phyloP scores from a whole-genome alignment of 1,140 invertebrate species.

The Drosophila lowei region DNA sequence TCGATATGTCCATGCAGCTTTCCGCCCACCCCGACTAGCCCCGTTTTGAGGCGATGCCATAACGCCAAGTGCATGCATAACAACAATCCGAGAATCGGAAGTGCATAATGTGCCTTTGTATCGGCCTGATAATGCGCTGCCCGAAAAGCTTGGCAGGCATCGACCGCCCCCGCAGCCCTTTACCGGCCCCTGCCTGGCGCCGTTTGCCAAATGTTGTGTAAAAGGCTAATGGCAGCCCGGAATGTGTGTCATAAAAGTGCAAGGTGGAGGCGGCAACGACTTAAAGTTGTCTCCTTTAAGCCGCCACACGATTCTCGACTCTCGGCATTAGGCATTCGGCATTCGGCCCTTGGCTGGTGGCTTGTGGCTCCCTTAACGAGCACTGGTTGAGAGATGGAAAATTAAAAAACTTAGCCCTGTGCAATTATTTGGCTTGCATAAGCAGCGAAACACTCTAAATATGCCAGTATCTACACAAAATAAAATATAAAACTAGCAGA shows the following conservation, averaged over 20 bases:
- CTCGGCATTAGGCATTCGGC: neutral
- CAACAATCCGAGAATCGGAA: slow-evolving; percentile 65
- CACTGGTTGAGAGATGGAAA: slow-evolving; percentile 31
- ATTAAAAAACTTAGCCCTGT: slow-evolving; percentile 73
- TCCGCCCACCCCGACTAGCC: slow-evolving; percentile 29
- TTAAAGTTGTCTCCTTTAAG: slow-evolving; percentile 35
- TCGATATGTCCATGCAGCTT: slow-evolving; percentile 43
- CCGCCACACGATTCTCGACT: neutral
- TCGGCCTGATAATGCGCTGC: slow-evolving; percentile 73
- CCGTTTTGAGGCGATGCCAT: slow-evolving; percentile 54
- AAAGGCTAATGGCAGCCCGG: slow-evolving; percentile 51
- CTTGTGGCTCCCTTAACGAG: slow-evolving; percentile 54
- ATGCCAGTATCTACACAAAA: slow-evolving; percentile 16
- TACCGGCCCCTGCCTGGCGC: slow-evolving; percentile 24
- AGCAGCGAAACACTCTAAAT: slow-evolving; percentile 34
- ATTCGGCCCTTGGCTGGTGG: slow-evolving; percentile 15
- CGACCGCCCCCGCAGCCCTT: slow-evolving; percentile 2
- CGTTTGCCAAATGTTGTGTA: slow-evolving; percentile 78
- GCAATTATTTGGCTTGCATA: slow-evolving; percentile 74
- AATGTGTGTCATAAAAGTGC: slow-evolving; percentile 77
- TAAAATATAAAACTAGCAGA: slow-evolving; percentile 43
- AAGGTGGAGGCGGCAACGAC: slow-evolving; percentile 16
- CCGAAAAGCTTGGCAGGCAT: slow-evolving; percentile 55
- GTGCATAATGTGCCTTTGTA: slow-evolving; percentile 79
- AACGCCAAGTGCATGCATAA: slow-evolving; percentile 52